A percentile compares a stretch with the other conserved stretches of the same genome.
These are phyloP conservation scores for Lagria hirta DNA, from an alignment of 2,888 invertebrate species.

Conservation along the genomic window DNA sequence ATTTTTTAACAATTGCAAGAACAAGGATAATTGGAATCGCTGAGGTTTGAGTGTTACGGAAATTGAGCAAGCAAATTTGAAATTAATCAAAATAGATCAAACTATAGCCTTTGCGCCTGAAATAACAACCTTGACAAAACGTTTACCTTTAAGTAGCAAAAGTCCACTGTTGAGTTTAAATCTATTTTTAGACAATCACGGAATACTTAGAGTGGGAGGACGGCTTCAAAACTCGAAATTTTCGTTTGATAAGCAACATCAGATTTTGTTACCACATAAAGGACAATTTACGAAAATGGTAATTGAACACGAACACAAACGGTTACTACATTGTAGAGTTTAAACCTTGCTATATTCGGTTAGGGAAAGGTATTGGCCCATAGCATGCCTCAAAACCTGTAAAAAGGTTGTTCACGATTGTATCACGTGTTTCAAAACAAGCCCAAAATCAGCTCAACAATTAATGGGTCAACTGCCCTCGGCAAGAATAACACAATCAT, in stretches of 20 bases:
- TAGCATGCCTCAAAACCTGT: slow-evolving; percentile 26
- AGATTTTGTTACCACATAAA: neutral
- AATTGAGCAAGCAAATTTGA: neutral
- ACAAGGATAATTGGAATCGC: neutral
- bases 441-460: neutral
- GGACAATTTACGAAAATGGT: neutral
- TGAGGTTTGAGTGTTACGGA: neutral
- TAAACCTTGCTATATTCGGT: slow-evolving; percentile 7
- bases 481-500: neutral
- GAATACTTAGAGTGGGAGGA: slow-evolving; percentile 3
- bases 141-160: neutral
- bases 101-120: neutral
- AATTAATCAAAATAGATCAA: neutral
- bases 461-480: neutral
- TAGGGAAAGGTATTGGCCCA: slow-evolving; percentile 24
- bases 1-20: neutral
- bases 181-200: neutral
- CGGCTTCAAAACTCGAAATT: slow-evolving; percentile 1
- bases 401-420: neutral
- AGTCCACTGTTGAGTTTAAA: neutral
- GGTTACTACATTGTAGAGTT: slow-evolving; percentile 9
- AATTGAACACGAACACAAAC: neutral
- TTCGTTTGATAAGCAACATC: slow-evolving; percentile 10
- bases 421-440: neutral
- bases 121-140: neutral